Conservation (phyloP, 2,888 invertebrate genomes). For the Volucella bombylans region DNA sequence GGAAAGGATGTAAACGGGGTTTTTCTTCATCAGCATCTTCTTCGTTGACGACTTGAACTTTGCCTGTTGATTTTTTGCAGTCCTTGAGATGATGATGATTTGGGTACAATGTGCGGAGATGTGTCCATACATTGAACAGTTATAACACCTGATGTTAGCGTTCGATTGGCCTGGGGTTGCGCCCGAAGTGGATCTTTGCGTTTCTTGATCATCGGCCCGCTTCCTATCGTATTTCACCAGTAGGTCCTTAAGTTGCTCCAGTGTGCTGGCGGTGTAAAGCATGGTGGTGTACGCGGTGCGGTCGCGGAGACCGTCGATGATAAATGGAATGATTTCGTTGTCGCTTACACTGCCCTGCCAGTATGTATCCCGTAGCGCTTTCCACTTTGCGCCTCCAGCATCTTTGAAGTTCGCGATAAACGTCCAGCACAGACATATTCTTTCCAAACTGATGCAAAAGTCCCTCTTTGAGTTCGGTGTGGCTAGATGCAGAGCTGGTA, state of each 20-base stretch:
- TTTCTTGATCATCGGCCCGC: background rate
- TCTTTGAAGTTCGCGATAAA: no score
- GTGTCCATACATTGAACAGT: background rate
- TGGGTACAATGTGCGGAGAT: background rate
- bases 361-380: no score
- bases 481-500: no score
- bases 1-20: background rate
- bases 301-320: no score
- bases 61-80: background rate
- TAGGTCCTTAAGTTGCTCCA: slow-evolving; percentile 10
- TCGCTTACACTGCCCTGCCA: no score
- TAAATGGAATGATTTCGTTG: background rate
- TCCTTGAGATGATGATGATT: background rate
- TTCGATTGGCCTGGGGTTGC: background rate
- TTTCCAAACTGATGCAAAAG: no score
- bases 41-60: background rate
- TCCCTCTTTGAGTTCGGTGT: no score
- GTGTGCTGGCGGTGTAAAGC: slow-evolving; percentile 73
- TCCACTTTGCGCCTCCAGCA: no score
- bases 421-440: no score
- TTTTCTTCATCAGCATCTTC: background rate
- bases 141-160: background rate
- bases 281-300: slow-evolving; percentile 5
- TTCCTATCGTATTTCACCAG: background rate
- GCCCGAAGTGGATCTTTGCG: no score